Evolutionary conservation across 2,888 invertebrate genomes (phyloP).

Genomic region (Leptopilina syphax): DNA sequence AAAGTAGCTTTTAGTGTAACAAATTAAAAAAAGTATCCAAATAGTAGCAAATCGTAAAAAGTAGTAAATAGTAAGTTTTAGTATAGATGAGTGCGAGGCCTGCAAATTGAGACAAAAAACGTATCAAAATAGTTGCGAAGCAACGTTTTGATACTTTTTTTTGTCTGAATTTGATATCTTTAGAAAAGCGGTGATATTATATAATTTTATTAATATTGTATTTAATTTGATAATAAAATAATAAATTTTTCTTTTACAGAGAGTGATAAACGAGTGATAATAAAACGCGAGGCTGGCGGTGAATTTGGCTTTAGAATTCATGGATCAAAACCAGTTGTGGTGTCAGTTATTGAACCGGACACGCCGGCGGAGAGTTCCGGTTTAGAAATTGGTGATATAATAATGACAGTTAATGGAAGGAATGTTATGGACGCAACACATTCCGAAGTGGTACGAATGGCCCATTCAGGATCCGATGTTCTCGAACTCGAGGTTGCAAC

Average conservation of each 20-base stretch:
- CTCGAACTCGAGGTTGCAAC: conserved; percentile 92
- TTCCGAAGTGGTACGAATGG: conserved; percentile 94
- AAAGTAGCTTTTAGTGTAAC: too few species aligned
- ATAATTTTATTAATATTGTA: too few species aligned
- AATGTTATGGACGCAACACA: conserved; percentile 95
- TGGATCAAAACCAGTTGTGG: conserved; percentile 96
- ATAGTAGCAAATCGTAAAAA: too few species aligned
- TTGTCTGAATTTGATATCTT: background rate
- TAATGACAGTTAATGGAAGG: conserved; percentile 93
- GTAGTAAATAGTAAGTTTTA: too few species aligned
- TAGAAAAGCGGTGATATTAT: too few species aligned
- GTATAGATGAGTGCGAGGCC: too few species aligned
- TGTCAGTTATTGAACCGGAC: conserved; percentile 95
- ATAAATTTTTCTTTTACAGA: conserved; percentile 79
- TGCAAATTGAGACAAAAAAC: too few species aligned
- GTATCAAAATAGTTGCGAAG: too few species aligned
- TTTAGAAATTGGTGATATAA: conserved; percentile 95
- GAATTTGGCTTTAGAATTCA: conserved; percentile 98
- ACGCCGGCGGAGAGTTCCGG: conserved; percentile 96
- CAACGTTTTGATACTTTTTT: background rate
- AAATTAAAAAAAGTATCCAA: too few species aligned
- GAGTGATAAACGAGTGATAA: conserved; percentile 91
- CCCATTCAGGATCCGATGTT: conserved; percentile 91
- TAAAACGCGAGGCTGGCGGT: conserved; percentile 87
- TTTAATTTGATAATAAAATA: background rate